Conservation (phyloP, 2,113 vertebrate genomes). For the Synodontis membranacea region DNA sequence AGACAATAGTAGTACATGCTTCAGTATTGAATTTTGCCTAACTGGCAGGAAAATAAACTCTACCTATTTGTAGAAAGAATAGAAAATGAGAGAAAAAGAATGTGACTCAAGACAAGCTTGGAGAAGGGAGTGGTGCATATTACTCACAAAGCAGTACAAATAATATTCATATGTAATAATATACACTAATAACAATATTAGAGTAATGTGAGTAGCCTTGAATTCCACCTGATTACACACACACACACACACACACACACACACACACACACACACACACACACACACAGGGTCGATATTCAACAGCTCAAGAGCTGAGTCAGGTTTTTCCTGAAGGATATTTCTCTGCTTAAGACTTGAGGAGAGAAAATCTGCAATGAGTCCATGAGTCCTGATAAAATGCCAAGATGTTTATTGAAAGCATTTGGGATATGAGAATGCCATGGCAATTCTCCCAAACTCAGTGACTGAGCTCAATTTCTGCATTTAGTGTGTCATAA, state of each 20-base stretch:
- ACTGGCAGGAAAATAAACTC: background rate
- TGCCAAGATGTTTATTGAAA: background rate
- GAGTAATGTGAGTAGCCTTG: background rate
- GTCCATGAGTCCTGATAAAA: background rate
- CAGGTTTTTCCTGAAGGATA: background rate
- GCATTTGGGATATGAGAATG: background rate
- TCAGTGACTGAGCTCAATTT: background rate
- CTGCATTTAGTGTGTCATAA: background rate
- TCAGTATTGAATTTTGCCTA: background rate
- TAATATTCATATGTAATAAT: background rate
- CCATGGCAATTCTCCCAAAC: background rate
- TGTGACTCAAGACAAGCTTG: background rate
- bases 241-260: slow-evolving; percentile 1
- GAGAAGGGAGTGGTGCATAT: background rate
- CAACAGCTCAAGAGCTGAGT: background rate
- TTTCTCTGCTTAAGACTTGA: background rate
- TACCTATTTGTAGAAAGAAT: background rate
- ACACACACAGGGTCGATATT: background rate
- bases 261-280: background rate
- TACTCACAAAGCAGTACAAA: background rate
- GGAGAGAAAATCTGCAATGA: background rate
- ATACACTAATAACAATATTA: background rate
- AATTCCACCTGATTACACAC: background rate
- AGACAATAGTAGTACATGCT: background rate
- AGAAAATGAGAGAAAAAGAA: too few relatives aligned